phyloP scores from a whole-genome alignment of 1,140 invertebrate species.

The Eumaeus atala region DNA sequence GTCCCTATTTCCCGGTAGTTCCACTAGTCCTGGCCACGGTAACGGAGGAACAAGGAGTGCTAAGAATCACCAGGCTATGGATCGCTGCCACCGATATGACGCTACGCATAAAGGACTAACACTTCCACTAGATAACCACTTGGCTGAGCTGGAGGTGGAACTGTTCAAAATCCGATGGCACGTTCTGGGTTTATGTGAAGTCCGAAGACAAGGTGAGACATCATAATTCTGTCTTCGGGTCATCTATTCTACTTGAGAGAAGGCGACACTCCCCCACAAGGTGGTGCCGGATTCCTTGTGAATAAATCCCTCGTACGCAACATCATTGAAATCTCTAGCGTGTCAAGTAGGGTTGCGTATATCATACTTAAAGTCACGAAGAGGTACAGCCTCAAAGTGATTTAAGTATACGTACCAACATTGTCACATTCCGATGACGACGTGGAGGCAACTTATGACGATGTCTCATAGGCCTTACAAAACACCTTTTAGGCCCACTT shows the following conservation, averaged over 20 bases:
- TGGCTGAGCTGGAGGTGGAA: slow-evolving; percentile 14
- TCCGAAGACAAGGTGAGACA: slow-evolving; percentile 15
- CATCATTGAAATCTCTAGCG: slow-evolving; percentile 23
- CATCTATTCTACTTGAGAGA: slow-evolving; percentile 22
- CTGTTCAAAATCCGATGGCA: slow-evolving; percentile 13
- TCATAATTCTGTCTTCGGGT: slow-evolving; percentile 13
- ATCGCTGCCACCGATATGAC: slow-evolving; percentile 15
- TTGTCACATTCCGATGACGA: neutral
- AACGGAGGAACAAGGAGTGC: slow-evolving; percentile 9
- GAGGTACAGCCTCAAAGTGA: slow-evolving; percentile 8
- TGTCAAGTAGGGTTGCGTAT: slow-evolving; percentile 28
- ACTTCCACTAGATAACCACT: slow-evolving; percentile 2
- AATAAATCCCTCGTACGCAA: slow-evolving; percentile 20
- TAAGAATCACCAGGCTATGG: slow-evolving; percentile 19
- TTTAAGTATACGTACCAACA: slow-evolving; percentile 8
- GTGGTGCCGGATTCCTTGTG: slow-evolving; percentile 26
- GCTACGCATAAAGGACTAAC: slow-evolving; percentile 16
- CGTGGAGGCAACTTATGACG: no score
- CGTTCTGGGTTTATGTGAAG: slow-evolving; percentile 5
- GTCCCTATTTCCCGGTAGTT: no score
- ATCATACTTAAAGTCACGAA: neutral
- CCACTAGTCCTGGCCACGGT: neutral
- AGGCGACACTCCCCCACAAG: slow-evolving; percentile 17
- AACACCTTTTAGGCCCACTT: no score
- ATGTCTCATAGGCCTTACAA: no score